A percentile compares a stretch with the other conserved stretches of the same genome.
phyloP scores from a whole-genome alignment of 2,888 invertebrate species.

The Chaitophorus viminalis region DNA sequence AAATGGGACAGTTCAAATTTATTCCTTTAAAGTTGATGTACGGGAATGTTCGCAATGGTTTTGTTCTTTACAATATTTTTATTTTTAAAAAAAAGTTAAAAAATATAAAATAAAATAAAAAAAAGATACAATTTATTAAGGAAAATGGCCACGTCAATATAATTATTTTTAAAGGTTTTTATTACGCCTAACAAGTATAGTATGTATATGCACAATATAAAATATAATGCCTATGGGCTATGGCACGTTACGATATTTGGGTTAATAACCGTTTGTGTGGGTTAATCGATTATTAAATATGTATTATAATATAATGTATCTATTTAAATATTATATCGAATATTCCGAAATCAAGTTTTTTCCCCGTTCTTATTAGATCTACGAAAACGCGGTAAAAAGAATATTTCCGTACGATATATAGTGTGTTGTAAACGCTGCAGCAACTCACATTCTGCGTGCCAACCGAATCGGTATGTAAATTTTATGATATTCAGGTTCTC shows the following conservation, averaged over 20 bases:
- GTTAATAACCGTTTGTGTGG: neutral
- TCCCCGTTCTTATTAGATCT: neutral
- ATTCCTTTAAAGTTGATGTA: no score
- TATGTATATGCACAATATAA: neutral
- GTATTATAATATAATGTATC: neutral
- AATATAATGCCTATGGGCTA: neutral
- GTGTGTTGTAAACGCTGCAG: neutral
- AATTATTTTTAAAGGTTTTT: neutral
- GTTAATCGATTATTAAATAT: neutral
- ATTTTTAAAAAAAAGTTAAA: no score
- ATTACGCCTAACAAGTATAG: neutral
- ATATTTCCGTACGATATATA: neutral
- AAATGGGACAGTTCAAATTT: no score
- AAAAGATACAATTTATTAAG: no score
- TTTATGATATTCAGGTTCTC: neutral
- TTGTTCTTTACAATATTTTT: neutral
- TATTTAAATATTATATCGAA: neutral
- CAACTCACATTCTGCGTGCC: neutral
- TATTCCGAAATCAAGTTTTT: neutral
- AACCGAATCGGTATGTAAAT: constrained; percentile 50
- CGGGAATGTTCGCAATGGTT: no score
- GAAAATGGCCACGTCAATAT: neutral
- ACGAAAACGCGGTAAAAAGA: neutral
- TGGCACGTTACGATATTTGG: neutral
- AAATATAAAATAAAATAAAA: no score